Conservation (phyloP, 2,113 vertebrate genomes). For the Synchiropus splendidus region DNA sequence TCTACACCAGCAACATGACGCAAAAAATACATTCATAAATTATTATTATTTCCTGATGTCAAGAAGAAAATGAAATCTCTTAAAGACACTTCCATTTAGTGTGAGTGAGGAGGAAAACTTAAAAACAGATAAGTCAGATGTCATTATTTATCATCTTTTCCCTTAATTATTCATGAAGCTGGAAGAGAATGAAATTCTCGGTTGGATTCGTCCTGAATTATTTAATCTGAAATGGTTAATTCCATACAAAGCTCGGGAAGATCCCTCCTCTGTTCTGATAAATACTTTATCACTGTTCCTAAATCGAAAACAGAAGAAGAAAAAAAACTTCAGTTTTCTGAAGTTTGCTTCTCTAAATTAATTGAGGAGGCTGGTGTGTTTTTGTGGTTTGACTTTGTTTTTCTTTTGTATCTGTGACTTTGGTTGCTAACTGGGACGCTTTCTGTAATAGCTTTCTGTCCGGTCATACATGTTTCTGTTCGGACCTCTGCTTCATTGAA, state of each 20-base stretch:
- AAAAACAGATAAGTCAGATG: constrained; percentile 56
- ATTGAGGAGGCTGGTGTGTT: too few species aligned
- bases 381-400: too few species aligned
- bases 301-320: constrained; percentile 46
- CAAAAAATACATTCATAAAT: too few species aligned
- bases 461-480: constrained; percentile 4
- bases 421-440: too few species aligned
- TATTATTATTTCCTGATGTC: too few species aligned
- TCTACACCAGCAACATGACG: too few species aligned
- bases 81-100: constrained; percentile 17
- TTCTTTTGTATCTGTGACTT: too few species aligned
- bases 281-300: constrained; percentile 64
- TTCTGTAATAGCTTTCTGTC: constrained; percentile 6
- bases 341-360: too few species aligned
- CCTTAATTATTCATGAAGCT: constrained; percentile 68
- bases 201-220: constrained; percentile 68
- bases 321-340: constrained; percentile 11
- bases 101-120: constrained; percentile 42
- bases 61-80: constrained; percentile 6
- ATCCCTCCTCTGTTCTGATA: constrained; percentile 68
- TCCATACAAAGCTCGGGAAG: constrained; percentile 64
- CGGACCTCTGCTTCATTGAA: constrained; percentile 11
- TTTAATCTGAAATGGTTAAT: constrained; percentile 71
- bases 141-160: constrained; percentile 70
- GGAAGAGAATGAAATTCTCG: constrained; percentile 70